Evolutionary conservation across 2,113 vertebrate genomes (phyloP), one percentile per base, ranked within the genome.

Genomic region (Phrynosoma blainvillii): DNA sequence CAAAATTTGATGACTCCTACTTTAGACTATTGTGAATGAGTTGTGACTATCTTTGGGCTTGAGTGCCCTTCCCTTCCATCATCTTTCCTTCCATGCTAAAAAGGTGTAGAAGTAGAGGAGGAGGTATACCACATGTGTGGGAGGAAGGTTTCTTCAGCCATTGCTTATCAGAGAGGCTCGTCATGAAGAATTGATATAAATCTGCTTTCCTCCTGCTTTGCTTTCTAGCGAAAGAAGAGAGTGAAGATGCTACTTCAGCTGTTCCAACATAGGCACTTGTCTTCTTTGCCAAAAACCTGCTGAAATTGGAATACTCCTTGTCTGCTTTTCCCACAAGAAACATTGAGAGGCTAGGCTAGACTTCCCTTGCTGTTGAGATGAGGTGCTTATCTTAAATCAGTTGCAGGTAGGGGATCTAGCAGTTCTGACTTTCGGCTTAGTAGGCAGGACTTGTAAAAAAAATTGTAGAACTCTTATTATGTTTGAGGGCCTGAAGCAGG

Each of bases 401-500:
- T 47, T 47, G 2, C 5, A 7, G 47, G 7, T 5, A 47, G 7
- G 7, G 47, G 47, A 47, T 7, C 7, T 47, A 47, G 7, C 47
- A 47, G 47, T 47, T 47, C 47, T 47, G 47, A 47, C 47, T 82
- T 82, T 40, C 40, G 20, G 1, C 62, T 25, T 82, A 36, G 36
- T 56, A 68, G 47, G 65, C 36, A 68, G 47, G 27, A 13, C 13
- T n/a, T 27, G 56, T 40, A 5, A 25, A 30, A 68, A 84, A 78
- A 90, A 88, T 77, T 9, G 7, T 71, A 84, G 66, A 62, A 56
- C 71, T 47, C 47, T 47, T 47, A 47, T 47, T 47, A 47, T 47
- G 47, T 47, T 47, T 47, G 47, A 47, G 47, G 47, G 47, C 47
- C 85, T 71, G 81, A 93, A 92, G 87, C 23, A 32, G 18, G 74